Percentiles rank a stretch among this genome's conserved stretches.
Conservation (phyloP, 2,113 vertebrate genomes). For the Anser brachyrhynchus region DNA sequence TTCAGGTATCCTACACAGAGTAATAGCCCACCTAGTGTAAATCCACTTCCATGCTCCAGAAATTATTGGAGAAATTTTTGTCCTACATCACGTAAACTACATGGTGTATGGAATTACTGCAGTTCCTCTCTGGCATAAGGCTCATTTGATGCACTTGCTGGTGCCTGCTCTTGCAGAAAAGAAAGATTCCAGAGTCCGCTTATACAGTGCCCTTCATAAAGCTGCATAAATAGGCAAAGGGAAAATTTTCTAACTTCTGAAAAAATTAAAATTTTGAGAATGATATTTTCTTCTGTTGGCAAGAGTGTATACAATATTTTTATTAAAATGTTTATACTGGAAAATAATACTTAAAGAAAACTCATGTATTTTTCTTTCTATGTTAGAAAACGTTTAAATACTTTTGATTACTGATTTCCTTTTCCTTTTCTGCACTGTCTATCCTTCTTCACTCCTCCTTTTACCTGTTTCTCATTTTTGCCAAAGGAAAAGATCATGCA, state of each 20-base stretch:
- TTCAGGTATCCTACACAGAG: background rate
- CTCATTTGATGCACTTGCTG: background rate
- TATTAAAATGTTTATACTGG: background rate
- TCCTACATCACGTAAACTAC: background rate
- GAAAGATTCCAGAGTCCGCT: background rate
- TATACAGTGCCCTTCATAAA: background rate
- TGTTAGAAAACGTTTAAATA: background rate
- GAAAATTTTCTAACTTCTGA: background rate
- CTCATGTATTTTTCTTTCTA: background rate
- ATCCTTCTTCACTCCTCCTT: background rate
- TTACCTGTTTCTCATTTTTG: background rate
- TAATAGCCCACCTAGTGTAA: background rate
- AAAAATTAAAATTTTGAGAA: background rate
- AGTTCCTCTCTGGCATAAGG: background rate
- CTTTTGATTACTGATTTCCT: background rate
- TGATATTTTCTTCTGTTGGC: background rate
- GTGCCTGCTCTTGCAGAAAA: background rate
- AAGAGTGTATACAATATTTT: fast-evolving
- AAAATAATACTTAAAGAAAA: background rate
- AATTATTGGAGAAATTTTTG: background rate
- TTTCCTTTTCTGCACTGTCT: background rate
- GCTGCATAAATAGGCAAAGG: background rate
- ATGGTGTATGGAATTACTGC: background rate
- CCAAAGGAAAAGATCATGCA: background rate
- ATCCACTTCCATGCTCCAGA: background rate